phyloP scores from a whole-genome alignment of 2,113 vertebrate genomes.

The Melanocharis versteri region DNA sequence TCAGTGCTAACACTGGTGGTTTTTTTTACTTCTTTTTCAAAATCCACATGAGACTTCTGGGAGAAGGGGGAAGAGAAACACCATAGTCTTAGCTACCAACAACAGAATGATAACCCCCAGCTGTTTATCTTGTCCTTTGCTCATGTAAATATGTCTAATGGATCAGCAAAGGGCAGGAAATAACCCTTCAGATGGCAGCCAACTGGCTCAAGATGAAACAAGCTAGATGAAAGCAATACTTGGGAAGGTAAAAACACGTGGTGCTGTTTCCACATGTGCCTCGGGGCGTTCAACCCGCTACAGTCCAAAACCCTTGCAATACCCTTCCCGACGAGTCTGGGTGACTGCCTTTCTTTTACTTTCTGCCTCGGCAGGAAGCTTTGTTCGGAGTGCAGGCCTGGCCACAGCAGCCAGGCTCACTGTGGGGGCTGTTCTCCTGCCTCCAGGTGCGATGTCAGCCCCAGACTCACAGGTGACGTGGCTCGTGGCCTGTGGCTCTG shows the following conservation, averaged over 20 bases:
- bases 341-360: background rate
- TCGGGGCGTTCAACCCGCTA: background rate
- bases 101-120: background rate
- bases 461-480: no score
- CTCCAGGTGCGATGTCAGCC: no score
- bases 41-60: background rate
- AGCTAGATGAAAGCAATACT: background rate
- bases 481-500: background rate
- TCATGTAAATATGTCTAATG: background rate
- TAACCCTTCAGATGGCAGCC: background rate
- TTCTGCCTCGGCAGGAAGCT: background rate
- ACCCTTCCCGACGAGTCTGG: rapidly evolving
- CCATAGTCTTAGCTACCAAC: background rate
- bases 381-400: background rate
- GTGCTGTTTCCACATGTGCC: background rate
- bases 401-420: background rate
- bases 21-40: background rate
- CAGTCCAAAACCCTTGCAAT: background rate
- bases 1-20: rapidly evolving
- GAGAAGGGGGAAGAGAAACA: background rate
- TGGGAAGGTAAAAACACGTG: background rate
- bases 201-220: background rate
- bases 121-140: background rate
- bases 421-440: background rate
- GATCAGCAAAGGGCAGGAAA: background rate